phyloP scores from a whole-genome alignment of 2,888 invertebrate genomes.

The Osmoderma eremita region DNA sequence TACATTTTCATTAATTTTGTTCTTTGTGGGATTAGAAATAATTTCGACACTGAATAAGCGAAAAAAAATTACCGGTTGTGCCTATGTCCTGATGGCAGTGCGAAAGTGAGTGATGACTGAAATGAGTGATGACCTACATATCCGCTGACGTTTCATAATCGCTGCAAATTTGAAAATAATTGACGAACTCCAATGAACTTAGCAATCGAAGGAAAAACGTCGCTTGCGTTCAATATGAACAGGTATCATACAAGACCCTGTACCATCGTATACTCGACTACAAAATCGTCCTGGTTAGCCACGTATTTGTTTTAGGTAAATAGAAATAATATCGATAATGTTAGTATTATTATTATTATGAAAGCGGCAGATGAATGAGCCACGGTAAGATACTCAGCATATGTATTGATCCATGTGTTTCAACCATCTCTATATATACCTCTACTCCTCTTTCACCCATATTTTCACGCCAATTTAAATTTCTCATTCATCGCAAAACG shows the following conservation, averaged over 20 bases:
- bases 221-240: too few relatives aligned
- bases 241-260: too few relatives aligned
- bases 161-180: constrained; percentile 14
- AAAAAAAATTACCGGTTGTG: neutral
- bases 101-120: neutral
- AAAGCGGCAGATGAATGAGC: constrained; percentile 32
- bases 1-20: too few relatives aligned
- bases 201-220: too few relatives aligned
- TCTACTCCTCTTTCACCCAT: constrained; percentile 42
- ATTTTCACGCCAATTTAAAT: constrained; percentile 28
- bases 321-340: neutral
- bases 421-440: constrained; percentile 52
- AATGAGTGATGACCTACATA: constrained; percentile 5
- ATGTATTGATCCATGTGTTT: constrained; percentile 58
- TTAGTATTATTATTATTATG: constrained; percentile 19
- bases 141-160: constrained; percentile 7
- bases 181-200: neutral
- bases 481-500: constrained; percentile 23
- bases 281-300: too few relatives aligned
- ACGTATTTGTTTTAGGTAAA: neutral
- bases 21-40: too few relatives aligned
- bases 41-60: too few relatives aligned
- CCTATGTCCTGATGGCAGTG: neutral
- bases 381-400: constrained; percentile 49
- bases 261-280: too few relatives aligned